A percentile compares a stretch with the other conserved stretches of the same genome.
phyloP scores from a whole-genome alignment of 2,113 vertebrate genomes.

The Stigmatopora argus region DNA sequence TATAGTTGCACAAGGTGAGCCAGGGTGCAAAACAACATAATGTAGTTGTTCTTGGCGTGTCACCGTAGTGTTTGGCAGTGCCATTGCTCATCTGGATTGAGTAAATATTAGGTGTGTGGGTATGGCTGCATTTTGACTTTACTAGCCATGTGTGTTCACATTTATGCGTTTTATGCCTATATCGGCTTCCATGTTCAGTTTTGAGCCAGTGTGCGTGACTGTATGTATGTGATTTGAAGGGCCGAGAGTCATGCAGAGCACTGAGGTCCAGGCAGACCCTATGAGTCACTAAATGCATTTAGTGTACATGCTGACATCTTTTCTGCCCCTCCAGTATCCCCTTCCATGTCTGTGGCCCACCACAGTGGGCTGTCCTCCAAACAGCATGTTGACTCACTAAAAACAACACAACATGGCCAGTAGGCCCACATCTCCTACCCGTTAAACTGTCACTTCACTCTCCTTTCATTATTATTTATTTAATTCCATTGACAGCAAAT shows the following conservation, averaged over 20 bases:
- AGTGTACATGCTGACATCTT: slow-evolving; percentile 35
- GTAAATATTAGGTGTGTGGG: slow-evolving; percentile 13
- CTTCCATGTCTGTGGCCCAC: slow-evolving; percentile 32
- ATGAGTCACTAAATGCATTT: slow-evolving; percentile 59
- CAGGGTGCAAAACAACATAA: slow-evolving; percentile 55
- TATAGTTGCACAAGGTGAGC: slow-evolving; percentile 53
- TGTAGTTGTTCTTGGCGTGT: slow-evolving; percentile 56
- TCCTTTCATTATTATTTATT: not conserved
- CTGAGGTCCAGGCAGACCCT: slow-evolving; percentile 68
- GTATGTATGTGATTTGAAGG: slow-evolving; percentile 19
- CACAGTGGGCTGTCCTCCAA: slow-evolving; percentile 27
- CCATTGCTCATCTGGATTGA: slow-evolving; percentile 40
- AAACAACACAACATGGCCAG: slow-evolving; percentile 38
- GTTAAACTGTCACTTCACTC: not conserved
- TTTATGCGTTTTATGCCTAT: slow-evolving; percentile 3
- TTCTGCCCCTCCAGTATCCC: slow-evolving; percentile 13
- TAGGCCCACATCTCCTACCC: slow-evolving; percentile 13
- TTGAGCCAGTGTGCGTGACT: slow-evolving; percentile 25
- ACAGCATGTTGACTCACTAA: slow-evolving; percentile 32
- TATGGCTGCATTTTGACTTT: not conserved
- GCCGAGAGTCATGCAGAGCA: slow-evolving; percentile 47
- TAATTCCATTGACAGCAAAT: too few species aligned
- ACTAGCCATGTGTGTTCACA: slow-evolving; percentile 10
- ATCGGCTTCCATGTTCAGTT: slow-evolving; percentile 7
- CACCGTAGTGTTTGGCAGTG: slow-evolving; percentile 37